Conservation (phyloP, 2,888 invertebrate species). For the Eristalis tenax region DNA sequence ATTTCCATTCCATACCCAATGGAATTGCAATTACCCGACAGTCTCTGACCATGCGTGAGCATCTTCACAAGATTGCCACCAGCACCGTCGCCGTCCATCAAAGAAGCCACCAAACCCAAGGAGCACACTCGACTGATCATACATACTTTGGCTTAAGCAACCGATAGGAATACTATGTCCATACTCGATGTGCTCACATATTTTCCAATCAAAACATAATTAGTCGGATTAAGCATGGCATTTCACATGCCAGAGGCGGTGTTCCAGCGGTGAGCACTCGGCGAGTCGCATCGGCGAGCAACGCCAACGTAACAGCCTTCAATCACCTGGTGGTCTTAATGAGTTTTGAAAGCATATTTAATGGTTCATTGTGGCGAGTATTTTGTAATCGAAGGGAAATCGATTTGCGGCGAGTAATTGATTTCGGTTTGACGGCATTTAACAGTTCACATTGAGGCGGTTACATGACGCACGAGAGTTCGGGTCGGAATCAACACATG, state of each 20-base stretch:
- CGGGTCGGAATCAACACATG: not conserved
- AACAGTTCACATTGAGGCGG: constrained; percentile 22
- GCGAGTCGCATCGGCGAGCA: not conserved
- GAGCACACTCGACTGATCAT: not conserved
- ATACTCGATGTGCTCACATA: constrained; percentile 13
- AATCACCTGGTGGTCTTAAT: constrained; percentile 34
- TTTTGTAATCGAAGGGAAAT: constrained; percentile 25
- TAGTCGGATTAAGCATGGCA: constrained; percentile 51
- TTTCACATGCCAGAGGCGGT: constrained; percentile 25
- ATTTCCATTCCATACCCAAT: constrained; percentile 12
- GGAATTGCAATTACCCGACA: constrained; percentile 18
- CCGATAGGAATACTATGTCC: not conserved
- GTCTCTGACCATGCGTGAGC: not conserved
- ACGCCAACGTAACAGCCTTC: not conserved
- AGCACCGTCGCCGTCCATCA: not conserved
- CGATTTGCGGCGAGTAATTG: constrained; percentile 29
- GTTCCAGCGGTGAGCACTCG: not conserved
- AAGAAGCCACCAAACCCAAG: not conserved
- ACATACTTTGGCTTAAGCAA: not conserved
- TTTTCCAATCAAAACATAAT: constrained; percentile 55
- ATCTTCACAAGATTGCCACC: not conserved
- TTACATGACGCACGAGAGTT: not conserved
- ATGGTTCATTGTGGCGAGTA: constrained; percentile 20
- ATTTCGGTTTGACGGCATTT: constrained; percentile 21
- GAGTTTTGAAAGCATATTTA: constrained; percentile 47